Conservation (phyloP, 2,113 vertebrate genomes). For the Porphyrio hochstetteri region DNA sequence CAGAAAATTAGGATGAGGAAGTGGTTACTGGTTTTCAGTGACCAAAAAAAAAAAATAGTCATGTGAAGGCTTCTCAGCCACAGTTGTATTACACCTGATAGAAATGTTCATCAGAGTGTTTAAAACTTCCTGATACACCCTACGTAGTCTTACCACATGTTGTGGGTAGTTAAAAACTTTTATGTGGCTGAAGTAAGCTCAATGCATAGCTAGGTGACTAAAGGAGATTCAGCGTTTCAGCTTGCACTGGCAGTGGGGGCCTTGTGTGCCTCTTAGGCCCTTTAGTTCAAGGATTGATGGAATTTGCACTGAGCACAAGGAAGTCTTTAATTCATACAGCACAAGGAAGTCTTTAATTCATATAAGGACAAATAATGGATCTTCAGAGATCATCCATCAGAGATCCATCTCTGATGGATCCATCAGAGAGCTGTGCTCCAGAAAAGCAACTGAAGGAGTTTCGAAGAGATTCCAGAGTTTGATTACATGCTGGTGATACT, state of each 20-base stretch:
- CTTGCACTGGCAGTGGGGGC: background rate
- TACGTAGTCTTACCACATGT: background rate
- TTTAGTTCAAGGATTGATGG: background rate
- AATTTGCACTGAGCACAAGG: background rate
- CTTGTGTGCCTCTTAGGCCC: background rate
- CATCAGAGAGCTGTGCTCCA: background rate
- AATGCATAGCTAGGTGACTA: background rate
- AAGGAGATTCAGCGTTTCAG: background rate
- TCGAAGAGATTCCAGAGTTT: background rate
- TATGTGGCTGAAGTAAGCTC: background rate
- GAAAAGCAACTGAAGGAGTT: background rate
- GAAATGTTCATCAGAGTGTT: background rate
- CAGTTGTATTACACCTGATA: background rate
- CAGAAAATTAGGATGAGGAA: background rate
- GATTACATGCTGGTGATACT: background rate
- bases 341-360: background rate
- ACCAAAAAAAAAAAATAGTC: background rate
- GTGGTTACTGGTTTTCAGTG: background rate
- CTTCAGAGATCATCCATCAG: too few relatives aligned
- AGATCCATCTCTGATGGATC: too few relatives aligned
- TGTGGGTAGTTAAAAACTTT: background rate
- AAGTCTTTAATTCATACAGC: background rate
- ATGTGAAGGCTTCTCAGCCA: background rate
- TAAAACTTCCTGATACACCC: background rate
- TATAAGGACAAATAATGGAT: background rate